Conservation (phyloP, 2,113 vertebrate genomes). For the Microtus oregoni region DNA sequence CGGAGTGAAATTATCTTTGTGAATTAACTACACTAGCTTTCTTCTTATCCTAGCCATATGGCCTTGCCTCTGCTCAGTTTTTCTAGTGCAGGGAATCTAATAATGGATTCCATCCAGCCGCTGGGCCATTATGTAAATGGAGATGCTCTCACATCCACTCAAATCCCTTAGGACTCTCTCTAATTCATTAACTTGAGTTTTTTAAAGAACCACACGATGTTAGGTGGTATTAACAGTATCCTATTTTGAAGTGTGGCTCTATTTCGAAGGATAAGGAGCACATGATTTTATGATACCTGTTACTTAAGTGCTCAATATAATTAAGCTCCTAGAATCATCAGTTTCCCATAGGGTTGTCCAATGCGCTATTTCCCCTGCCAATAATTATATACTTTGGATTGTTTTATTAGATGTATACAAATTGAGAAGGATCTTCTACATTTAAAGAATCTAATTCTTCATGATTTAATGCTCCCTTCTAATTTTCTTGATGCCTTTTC, state of each 20-base stretch:
- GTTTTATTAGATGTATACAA: conserved; percentile 59
- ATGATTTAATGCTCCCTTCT: conserved; percentile 37
- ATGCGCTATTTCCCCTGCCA: background rate
- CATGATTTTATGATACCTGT: conserved; percentile 40
- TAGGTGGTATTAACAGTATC: conserved; percentile 54
- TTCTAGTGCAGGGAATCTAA: conserved; percentile 67
- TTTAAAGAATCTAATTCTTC: conserved; percentile 41
- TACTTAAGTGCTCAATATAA: conserved; percentile 61
- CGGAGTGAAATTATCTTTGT: conserved; percentile 13
- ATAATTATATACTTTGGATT: conserved; percentile 51
- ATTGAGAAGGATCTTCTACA: conserved; percentile 50
- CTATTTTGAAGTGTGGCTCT: conserved; percentile 47
- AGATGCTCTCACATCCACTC: background rate
- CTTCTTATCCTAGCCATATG: conserved; percentile 57
- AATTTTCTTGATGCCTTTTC: conserved; percentile 24
- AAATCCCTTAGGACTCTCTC: conserved; percentile 63
- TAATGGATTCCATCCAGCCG: conserved; percentile 66
- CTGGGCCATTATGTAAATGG: conserved; percentile 75
- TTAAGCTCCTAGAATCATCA: conserved; percentile 69
- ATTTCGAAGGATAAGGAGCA: conserved; percentile 44
- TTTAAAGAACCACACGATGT: conserved; percentile 4
- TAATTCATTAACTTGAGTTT: conserved; percentile 78
- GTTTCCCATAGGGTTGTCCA: conserved; percentile 21
- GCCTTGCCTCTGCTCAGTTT: conserved; percentile 51
- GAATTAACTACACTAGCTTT: conserved; percentile 13